Evolutionary conservation across 2,113 vertebrate species (phyloP), one percentile per base, ranked within the genome.

Genomic region (Corydoras sp.): DNA sequence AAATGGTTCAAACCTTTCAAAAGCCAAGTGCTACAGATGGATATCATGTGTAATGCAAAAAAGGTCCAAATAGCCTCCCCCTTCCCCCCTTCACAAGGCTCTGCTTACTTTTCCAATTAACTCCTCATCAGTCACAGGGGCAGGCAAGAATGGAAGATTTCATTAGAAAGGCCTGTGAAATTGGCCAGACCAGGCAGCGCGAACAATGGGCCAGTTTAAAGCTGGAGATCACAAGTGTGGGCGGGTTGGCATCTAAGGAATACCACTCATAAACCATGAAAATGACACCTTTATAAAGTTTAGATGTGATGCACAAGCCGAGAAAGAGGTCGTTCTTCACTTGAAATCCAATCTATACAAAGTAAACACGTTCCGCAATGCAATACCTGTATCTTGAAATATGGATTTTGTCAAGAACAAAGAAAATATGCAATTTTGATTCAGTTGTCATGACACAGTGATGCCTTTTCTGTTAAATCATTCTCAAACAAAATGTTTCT

Each of bases 161-260:
- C 84, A 89, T 89, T 86, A 85, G 83, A 80, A 65, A 79, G 76
- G 83, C 83, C 87, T 85, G 83, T 72, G 77, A 75, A 76, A 78
- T 79, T 53, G 51, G 51, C 51, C 63, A 74, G 81, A 74, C 76
- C 80, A 69, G 60, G 48, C 51, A 71, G 74, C 35, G 73, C 69
- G 82, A 87, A 87, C 88, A 88, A 87, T 85, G 76, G 81, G 76
- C 66, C 55, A 58, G 81, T 79, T 85, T 85, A 81, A 84, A 83
- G 71, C 56, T 76, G 76, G 78, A 83, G 83, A 76, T 84, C 83
- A 85, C n/a, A 69, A 54, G 30, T 67, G 65, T 76, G 60, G 55
- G 53, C 50, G 35, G 29, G 15, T 30, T 15, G 51, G 67, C 64
- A 70, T 77, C 66, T 29, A 58, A 58, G 18, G 50, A 62, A 71